phyloP scores from a whole-genome alignment of 92 coral and sea anemone species.

The Actinostola sp. region DNA sequence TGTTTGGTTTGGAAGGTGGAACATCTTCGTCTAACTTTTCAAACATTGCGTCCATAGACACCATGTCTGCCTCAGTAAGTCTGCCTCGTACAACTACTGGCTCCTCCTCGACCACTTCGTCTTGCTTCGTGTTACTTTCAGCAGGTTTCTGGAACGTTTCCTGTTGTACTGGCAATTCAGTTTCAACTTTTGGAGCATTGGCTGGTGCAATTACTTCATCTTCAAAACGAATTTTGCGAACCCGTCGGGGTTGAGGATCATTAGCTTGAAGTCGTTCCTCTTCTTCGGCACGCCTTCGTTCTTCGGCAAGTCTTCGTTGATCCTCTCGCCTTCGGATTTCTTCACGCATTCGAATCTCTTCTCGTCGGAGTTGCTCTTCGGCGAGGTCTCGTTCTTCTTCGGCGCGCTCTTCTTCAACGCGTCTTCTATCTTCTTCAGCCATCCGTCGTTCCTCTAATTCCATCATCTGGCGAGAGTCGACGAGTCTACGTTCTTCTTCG shows the following conservation, averaged over 20 bases:
- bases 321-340: conserved; percentile 72
- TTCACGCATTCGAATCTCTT: conserved; percentile 60
- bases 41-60: conserved; percentile 23
- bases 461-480: conserved; percentile 45
- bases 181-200: conserved; percentile 37
- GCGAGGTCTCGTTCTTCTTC: conserved; percentile 34
- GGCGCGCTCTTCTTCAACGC: conserved; percentile 34
- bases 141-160: neutral
- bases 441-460: conserved; percentile 30
- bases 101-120: conserved; percentile 22
- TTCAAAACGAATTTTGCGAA: conserved; percentile 60
- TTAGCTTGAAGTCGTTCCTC: conserved; percentile 24
- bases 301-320: conserved; percentile 69
- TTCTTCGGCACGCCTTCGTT: conserved; percentile 72
- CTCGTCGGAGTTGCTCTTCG: conserved; percentile 54
- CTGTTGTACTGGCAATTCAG: conserved; percentile 29
- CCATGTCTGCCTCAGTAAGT: conserved; percentile 29
- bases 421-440: conserved; percentile 48
- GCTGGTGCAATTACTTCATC: conserved; percentile 52
- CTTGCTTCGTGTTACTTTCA: neutral
- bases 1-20: neutral
- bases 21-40: conserved; percentile 27
- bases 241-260: conserved; percentile 37
- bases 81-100: conserved; percentile 11
- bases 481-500: conserved; percentile 45